Percentiles rank a stretch among this genome's conserved stretches.
Evolutionary conservation across 2,113 vertebrate genomes (phyloP).

Genomic region (Semicossyphus pulcher): DNA sequence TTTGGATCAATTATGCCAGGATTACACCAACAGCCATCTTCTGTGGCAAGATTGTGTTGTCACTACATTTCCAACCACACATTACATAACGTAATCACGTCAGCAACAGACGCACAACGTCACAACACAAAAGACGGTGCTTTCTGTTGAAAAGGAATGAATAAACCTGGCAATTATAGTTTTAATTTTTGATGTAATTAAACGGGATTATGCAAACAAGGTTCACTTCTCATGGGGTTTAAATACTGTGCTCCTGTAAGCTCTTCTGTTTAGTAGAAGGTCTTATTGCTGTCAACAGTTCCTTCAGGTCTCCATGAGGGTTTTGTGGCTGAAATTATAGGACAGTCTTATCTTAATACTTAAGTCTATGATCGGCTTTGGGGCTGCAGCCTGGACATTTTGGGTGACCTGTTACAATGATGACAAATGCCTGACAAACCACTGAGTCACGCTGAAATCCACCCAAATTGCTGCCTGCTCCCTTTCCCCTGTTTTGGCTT

Average conservation of each 20-base stretch:
- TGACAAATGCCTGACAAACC: constrained; percentile 56
- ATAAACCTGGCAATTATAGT: no score
- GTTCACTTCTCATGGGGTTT: neutral
- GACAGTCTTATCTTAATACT: constrained; percentile 28
- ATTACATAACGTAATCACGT: neutral
- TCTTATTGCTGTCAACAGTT: constrained; percentile 11
- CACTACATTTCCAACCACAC: neutral
- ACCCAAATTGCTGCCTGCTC: constrained; percentile 49
- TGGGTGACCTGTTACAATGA: constrained; percentile 39
- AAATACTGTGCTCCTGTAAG: neutral
- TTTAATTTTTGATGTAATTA: no score
- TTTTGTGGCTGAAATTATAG: constrained; percentile 29
- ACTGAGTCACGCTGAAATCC: constrained; percentile 62
- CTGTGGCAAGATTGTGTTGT: neutral
- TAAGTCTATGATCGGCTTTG: constrained; percentile 32
- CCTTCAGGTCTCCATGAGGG: constrained; percentile 1
- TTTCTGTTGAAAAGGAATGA: neutral
- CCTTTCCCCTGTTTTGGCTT: constrained; percentile 40
- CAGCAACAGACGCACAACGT: neutral
- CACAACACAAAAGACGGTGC: neutral
- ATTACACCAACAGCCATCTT: neutral
- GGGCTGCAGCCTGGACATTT: constrained; percentile 19
- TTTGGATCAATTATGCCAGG: neutral
- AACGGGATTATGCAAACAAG: no score
- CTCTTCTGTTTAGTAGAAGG: neutral